Conservation (phyloP, 2,888 invertebrate genomes). For the Ecdyonurus torrentis region DNA sequence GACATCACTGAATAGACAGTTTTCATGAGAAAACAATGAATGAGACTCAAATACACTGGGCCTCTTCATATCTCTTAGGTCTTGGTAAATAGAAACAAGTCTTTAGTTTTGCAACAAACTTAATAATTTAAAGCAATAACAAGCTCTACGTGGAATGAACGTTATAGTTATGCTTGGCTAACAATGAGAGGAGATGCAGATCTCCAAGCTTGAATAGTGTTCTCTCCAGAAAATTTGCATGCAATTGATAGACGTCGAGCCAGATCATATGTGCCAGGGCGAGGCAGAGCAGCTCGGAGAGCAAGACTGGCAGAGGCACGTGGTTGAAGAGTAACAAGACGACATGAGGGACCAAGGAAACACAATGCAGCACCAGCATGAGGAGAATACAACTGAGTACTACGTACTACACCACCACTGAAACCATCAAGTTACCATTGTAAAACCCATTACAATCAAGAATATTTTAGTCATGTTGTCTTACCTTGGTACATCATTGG, state of each 20-base stretch:
- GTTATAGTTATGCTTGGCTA: neutral
- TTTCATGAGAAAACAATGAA: too few relatives aligned
- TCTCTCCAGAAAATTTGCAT: constrained; percentile 17
- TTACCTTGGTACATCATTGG: constrained; percentile 40
- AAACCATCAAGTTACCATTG: neutral
- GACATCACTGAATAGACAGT: too few relatives aligned
- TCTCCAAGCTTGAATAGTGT: neutral
- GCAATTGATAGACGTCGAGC: constrained; percentile 41
- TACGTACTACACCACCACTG: neutral
- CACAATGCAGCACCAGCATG: neutral
- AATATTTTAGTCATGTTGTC: too few relatives aligned
- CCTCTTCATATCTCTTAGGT: too few relatives aligned
- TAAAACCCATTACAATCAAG: too few relatives aligned
- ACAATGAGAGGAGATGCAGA: neutral
- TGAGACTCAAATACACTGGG: too few relatives aligned
- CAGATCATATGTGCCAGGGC: constrained; percentile 49
- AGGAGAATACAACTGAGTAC: neutral
- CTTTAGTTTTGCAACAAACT: too few relatives aligned
- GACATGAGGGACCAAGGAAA: neutral
- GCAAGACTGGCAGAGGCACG: neutral
- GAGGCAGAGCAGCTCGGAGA: constrained; percentile 34
- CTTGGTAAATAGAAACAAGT: too few relatives aligned
- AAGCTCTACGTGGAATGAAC: too few relatives aligned
- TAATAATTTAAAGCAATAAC: too few relatives aligned
- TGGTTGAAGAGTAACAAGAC: neutral